These are phyloP conservation scores for Antennarius maculatus DNA, from an alignment of 2,797 vertebrate species.

Conservation along the genomic window DNA sequence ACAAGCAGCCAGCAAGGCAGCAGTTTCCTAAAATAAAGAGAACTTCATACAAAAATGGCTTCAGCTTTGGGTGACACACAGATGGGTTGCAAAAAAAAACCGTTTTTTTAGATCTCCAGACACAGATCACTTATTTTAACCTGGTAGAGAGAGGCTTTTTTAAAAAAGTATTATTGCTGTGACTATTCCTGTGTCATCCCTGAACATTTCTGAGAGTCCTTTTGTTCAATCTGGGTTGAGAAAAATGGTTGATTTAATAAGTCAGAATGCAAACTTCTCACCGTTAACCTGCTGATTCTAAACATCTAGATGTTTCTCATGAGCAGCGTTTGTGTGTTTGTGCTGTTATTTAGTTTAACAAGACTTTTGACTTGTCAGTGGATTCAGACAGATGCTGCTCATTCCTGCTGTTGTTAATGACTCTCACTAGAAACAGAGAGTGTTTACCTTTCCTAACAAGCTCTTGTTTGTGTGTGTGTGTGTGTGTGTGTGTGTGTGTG, in stretches of 20 bases:
- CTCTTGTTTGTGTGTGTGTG: not conserved
- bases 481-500: not conserved
- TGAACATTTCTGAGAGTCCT: not conserved
- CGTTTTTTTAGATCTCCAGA: not conserved
- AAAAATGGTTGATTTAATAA: not conserved
- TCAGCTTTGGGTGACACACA: no score
- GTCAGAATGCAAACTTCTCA: not conserved
- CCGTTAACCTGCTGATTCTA: not conserved
- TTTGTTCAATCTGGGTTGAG: not conserved
- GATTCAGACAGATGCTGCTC: conserved; percentile 28
- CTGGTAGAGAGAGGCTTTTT: not conserved
- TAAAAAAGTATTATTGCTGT: no score
- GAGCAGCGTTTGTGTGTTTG: conserved; percentile 7
- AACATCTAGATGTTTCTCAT: conserved; percentile 3
- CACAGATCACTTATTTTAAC: not conserved
- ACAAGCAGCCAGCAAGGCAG: no score
- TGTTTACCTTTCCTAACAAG: conserved; percentile 12
- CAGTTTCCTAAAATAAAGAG: no score
- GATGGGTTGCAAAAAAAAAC: no score
- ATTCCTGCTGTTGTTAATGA: conserved; percentile 18
- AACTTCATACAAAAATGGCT: no score
- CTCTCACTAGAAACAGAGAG: conserved; percentile 15
- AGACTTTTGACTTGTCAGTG: conserved; percentile 22
- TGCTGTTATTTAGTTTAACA: not conserved
- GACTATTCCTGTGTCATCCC: not conserved